phyloP scores from a whole-genome alignment of 1,140 invertebrate genomes.

The Rhynchophorus ferrugineus region DNA sequence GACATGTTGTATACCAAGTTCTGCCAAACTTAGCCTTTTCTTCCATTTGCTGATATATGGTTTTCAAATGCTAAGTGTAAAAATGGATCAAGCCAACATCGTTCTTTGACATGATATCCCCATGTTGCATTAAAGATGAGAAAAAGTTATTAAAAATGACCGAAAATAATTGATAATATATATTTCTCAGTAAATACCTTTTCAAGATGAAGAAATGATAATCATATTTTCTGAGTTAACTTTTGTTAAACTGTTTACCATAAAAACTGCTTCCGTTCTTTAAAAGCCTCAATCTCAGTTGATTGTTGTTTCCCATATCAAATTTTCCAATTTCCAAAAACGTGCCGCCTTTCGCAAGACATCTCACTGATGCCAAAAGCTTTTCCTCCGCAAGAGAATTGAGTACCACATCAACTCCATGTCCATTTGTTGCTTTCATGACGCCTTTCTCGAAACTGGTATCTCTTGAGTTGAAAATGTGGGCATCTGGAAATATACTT shows the following conservation, averaged over 20 bases:
- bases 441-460: slow-evolving; percentile 64
- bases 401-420: slow-evolving; percentile 68
- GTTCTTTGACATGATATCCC: too few relatives aligned
- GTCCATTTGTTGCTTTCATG: slow-evolving; percentile 50
- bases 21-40: too few relatives aligned
- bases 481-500: slow-evolving; percentile 29
- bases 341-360: slow-evolving; percentile 58
- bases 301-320: slow-evolving; percentile 58
- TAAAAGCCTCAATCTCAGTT: slow-evolving; percentile 67
- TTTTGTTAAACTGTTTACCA: slow-evolving; percentile 49
- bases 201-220: too few relatives aligned
- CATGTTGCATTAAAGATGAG: too few relatives aligned
- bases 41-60: too few relatives aligned
- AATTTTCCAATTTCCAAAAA: slow-evolving; percentile 78
- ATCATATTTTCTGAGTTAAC: too few relatives aligned
- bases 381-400: slow-evolving; percentile 76
- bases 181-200: too few relatives aligned
- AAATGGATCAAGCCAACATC: too few relatives aligned
- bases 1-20: too few relatives aligned
- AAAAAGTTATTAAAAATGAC: too few relatives aligned
- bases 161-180: too few relatives aligned
- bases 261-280: slow-evolving; percentile 80
- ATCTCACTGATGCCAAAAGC: slow-evolving; percentile 67
- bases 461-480: slow-evolving; percentile 67
- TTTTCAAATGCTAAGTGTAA: too few relatives aligned